Evolutionary conservation across 2,113 vertebrate species (phyloP).

Genomic region (Gallinago media): DNA sequence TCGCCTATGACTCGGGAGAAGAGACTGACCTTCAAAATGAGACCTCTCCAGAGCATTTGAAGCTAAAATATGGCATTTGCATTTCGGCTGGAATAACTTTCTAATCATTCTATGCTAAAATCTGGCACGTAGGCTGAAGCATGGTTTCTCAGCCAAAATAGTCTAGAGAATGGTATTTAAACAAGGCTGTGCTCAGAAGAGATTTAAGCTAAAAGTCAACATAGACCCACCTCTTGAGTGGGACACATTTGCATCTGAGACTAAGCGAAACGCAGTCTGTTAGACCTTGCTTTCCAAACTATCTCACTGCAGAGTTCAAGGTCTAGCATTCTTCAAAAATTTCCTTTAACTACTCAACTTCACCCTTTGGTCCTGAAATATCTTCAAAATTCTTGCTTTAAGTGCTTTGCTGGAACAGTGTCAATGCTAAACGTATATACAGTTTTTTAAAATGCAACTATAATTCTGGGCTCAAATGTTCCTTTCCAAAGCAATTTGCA

Average conservation of each 20-base stretch:
- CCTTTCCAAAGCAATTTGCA: conserved; percentile 40
- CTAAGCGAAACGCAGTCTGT: background rate
- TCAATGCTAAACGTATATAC: background rate
- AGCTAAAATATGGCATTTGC: background rate
- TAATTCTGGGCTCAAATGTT: conserved; percentile 2
- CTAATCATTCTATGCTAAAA: background rate
- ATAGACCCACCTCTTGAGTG: background rate
- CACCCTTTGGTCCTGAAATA: background rate
- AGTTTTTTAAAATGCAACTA: background rate
- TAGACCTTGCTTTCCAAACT: background rate
- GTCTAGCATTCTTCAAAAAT: background rate
- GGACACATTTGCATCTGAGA: background rate
- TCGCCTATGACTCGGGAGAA: too few species aligned
- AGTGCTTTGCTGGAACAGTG: conserved; percentile 21
- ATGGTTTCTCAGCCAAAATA: conserved; percentile 24
- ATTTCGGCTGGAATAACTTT: background rate
- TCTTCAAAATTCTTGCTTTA: background rate
- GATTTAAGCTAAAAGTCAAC: background rate
- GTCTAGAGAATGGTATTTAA: conserved; percentile 34
- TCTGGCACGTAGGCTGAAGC: conserved; percentile 6
- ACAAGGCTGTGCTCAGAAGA: background rate
- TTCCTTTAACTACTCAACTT: background rate
- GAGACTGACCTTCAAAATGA: background rate
- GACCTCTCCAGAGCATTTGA: background rate
- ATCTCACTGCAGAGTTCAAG: background rate